Conservation (phyloP, 2,113 vertebrate genomes). For the Himantopus leucocephalus region DNA sequence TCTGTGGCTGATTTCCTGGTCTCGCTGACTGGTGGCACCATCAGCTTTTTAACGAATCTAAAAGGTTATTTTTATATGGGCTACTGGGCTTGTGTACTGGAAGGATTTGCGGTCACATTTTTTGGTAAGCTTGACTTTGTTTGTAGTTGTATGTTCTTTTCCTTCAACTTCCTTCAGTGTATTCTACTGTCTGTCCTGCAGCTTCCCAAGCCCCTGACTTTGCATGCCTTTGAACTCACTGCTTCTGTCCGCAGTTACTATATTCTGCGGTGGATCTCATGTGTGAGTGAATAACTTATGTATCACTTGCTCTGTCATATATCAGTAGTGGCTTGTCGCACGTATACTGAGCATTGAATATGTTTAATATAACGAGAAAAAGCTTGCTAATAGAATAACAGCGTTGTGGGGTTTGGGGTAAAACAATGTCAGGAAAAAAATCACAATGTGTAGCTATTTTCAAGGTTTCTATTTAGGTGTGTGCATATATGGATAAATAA, state of each 20-base stretch:
- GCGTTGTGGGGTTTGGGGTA: background rate
- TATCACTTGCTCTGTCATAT: background rate
- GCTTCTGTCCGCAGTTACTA: background rate
- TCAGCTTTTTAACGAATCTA: conserved; percentile 86
- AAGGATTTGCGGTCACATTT: conserved; percentile 90
- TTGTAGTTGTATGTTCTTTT: background rate
- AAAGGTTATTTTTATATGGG: conserved; percentile 90
- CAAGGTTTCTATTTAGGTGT: background rate
- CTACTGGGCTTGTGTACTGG: conserved; percentile 84
- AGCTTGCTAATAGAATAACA: background rate
- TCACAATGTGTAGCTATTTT: background rate
- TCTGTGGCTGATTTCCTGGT: conserved; percentile 88
- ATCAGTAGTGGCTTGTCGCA: background rate
- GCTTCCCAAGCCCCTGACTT: background rate
- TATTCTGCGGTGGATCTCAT: background rate
- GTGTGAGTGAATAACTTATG: background rate
- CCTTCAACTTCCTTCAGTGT: background rate
- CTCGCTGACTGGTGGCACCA: conserved; percentile 82
- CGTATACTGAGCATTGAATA: background rate
- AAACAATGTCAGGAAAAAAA: background rate
- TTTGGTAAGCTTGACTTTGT: conserved; percentile 81
- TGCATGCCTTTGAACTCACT: background rate
- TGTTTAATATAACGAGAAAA: background rate
- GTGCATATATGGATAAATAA: background rate
- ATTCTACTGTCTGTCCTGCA: background rate